phyloP scores from a whole-genome alignment of 1,140 invertebrate species.

The Calycopis cecrops region DNA sequence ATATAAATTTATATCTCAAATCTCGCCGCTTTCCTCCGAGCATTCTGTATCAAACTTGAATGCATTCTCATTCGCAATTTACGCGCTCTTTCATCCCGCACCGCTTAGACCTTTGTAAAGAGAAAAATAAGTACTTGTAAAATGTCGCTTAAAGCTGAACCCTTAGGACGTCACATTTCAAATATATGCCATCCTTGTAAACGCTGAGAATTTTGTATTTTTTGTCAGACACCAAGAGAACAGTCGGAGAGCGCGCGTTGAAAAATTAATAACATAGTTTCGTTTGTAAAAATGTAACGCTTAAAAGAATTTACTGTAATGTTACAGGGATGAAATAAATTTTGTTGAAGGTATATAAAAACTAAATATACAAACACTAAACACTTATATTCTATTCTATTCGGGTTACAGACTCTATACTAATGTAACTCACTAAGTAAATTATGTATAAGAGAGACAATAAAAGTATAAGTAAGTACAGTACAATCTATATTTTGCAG shows the following conservation, averaged over 20 bases:
- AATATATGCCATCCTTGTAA: constrained; percentile 1
- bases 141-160: constrained; percentile 16
- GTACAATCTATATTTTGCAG: too few relatives aligned
- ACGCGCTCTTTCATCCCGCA: constrained; percentile 52
- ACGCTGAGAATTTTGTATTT: constrained; percentile 4
- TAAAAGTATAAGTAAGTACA: too few relatives aligned
- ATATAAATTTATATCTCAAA: constrained; percentile 69
- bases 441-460: too few relatives aligned
- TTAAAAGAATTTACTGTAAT: neutral
- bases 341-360: neutral
- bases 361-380: too few relatives aligned
- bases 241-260: neutral
- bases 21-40: constrained; percentile 42
- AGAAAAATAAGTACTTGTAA: constrained; percentile 30
- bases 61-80: constrained; percentile 61
- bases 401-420: too few relatives aligned
- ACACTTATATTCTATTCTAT: too few relatives aligned
- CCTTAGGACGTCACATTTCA: constrained; percentile 4
- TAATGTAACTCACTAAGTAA: too few relatives aligned
- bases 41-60: constrained; percentile 56
- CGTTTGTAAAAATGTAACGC: neutral
- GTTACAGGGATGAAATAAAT: neutral
- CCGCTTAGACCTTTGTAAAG: constrained; percentile 34
- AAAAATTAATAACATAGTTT: constrained; percentile 9
- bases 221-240: neutral